Evolutionary conservation across 2,888 invertebrate genomes (phyloP), one percentile per base, ranked within the genome.

Genomic region (Acleris emargana): DNA sequence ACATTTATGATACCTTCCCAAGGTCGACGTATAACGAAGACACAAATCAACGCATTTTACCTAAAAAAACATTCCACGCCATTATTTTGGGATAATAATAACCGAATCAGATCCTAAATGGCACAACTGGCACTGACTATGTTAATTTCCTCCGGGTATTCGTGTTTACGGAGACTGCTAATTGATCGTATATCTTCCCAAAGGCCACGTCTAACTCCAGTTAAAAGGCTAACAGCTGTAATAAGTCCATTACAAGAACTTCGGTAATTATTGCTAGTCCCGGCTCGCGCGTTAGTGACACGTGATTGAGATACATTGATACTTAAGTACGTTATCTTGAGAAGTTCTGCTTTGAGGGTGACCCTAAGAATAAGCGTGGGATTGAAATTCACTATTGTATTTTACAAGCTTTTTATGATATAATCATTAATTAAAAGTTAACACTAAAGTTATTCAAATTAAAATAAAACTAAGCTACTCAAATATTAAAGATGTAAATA

Each of bases 101-200:
- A 0, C 38, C 11, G 13, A 38, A 13, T 38, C 38, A 13, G 38
- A 38, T 13, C 11, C 38, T 1, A 38, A 13, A 3, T 38, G 38
- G 4, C 13, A 13, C 38, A 38, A 13, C 13, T 38, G 38, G 38
- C 38, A 1, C 38, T 13, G 38, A 38, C 13, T 4, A 38, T 4
- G 13, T 38, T 61, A 61, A 61, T 61, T 61, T 61, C 61, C 61
- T 32, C 38, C 18, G 62, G 62, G 64, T 49, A 25, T 42, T 42
- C 32, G 53, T 64, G 52, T 64, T 64, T 64, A 58, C 63, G 25
- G 47, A 52, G 52, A 43, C 11, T 32, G 25, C 58, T 53, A 64
- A 64, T 58, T 53, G 63, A 64, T 64, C 58, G 38, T 58, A 58
- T 53, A 58, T 64, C 50, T 38, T 25, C 45, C 57, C 45, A 4